Conservation (phyloP, 2,888 invertebrate genomes). For the Ophion slaviceki region DNA sequence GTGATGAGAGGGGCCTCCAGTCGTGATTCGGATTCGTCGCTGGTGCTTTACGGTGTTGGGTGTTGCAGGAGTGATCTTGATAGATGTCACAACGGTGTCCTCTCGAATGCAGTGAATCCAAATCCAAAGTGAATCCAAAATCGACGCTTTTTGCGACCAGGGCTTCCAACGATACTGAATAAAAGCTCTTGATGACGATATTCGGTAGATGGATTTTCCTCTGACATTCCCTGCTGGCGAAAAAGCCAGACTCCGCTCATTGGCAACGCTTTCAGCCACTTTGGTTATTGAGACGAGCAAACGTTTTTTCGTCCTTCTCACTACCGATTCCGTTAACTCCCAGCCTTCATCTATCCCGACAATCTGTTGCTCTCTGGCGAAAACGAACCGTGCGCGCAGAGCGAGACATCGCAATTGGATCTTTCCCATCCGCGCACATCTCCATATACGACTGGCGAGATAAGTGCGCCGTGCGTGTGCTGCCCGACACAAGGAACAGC, state of each 20-base stretch:
- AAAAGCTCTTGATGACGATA: neutral
- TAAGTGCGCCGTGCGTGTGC: slow-evolving; percentile 37
- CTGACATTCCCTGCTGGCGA: neutral
- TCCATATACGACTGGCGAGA: slow-evolving; percentile 25
- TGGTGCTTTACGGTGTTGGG: neutral
- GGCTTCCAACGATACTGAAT: neutral
- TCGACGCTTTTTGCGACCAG: neutral
- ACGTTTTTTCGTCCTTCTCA: neutral
- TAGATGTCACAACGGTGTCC: neutral
- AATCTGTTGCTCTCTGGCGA: neutral
- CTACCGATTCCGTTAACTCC: neutral
- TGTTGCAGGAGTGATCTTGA: neutral
- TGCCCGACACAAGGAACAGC: slow-evolving; percentile 20
- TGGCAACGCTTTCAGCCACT: neutral
- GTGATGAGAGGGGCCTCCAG: slow-evolving; percentile 2
- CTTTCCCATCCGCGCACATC: slow-evolving; percentile 17
- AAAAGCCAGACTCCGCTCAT: neutral
- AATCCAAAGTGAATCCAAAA: slow-evolving; percentile 7
- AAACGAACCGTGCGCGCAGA: neutral
- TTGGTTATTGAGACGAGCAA: neutral
- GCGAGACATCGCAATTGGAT: slow-evolving; percentile 30
- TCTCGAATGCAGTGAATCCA: neutral
- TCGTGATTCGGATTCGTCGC: neutral
- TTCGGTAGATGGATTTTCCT: neutral
- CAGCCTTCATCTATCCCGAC: neutral